phyloP scores from a whole-genome alignment of 92 coral and sea anemone species.

The Parazoanthus swiftii region DNA sequence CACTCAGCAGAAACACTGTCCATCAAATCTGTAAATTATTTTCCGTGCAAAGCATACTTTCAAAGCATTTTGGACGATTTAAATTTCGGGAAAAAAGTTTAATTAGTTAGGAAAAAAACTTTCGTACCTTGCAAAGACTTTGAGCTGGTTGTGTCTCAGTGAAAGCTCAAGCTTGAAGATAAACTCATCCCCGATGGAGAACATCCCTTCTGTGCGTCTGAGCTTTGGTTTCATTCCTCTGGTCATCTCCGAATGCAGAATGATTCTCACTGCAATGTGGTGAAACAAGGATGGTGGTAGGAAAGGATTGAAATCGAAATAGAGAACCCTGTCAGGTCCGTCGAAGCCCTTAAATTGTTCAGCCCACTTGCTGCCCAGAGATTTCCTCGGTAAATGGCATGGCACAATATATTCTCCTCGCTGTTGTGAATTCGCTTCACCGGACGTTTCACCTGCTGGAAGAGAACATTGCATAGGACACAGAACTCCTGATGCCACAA shows the following conservation, averaged over 20 bases:
- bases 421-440: not conserved
- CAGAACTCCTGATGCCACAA: constrained; percentile 22
- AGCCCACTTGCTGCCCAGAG: constrained; percentile 22
- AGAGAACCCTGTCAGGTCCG: constrained; percentile 26
- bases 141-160: constrained; percentile 42
- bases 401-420: constrained; percentile 41
- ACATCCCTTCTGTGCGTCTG: constrained; percentile 30
- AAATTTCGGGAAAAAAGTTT: too few species aligned
- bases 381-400: constrained; percentile 38
- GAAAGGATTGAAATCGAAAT: constrained; percentile 50
- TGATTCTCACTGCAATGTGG: constrained; percentile 38
- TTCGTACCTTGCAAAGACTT: constrained; percentile 46
- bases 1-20: too few species aligned
- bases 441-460: not conserved
- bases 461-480: not conserved
- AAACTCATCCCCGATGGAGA: constrained; percentile 45
- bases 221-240: constrained; percentile 41
- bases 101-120: too few species aligned
- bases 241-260: constrained; percentile 31
- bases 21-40: too few species aligned
- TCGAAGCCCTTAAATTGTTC: not conserved
- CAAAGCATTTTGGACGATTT: too few species aligned
- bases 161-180: constrained; percentile 40
- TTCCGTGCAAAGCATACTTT: too few species aligned
- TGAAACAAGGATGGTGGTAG: constrained; percentile 53